A percentile compares a stretch with the other conserved stretches of the same genome.
These are phyloP conservation scores for Apostichopus japonicus DNA, from an alignment of 35 echinoderm and acorn worm species.

Conservation along the genomic window DNA sequence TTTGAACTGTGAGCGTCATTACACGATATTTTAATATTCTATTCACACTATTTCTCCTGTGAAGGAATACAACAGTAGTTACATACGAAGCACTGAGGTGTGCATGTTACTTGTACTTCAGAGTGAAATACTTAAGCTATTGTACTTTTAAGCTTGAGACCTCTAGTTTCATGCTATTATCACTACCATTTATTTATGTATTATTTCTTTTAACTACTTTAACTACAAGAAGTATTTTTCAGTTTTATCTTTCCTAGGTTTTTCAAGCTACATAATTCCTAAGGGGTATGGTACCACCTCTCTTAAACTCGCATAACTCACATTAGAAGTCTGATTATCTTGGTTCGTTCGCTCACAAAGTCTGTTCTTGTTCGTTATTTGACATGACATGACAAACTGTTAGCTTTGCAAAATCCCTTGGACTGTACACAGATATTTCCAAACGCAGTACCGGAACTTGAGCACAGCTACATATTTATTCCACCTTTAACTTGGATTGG, in stretches of 20 bases:
- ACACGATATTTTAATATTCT: too few species aligned
- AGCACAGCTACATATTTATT: too few species aligned
- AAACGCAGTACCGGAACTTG: too few species aligned
- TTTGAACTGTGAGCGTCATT: too few species aligned
- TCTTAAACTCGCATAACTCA: constrained; percentile 31
- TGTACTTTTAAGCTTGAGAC: background rate
- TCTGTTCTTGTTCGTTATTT: too few species aligned
- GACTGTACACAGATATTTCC: too few species aligned
- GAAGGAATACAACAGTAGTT: too few species aligned
- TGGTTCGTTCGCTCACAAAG: too few species aligned
- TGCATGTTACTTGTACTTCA: background rate
- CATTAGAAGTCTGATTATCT: background rate
- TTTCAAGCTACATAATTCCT: constrained; percentile 43
- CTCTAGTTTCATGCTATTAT: background rate
- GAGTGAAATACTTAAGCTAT: background rate
- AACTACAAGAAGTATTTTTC: constrained; percentile 31
- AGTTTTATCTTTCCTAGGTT: constrained; percentile 36
- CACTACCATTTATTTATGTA: background rate
- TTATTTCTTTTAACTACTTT: constrained; percentile 17
- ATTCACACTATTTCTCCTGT: too few species aligned
- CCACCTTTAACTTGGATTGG: too few species aligned
- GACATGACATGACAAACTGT: too few species aligned
- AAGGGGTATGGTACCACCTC: constrained; percentile 24
- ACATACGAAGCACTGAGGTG: background rate
- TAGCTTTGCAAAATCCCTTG: too few species aligned